Conservation (phyloP, 2,888 invertebrate species). For the Erebia palarica region DNA sequence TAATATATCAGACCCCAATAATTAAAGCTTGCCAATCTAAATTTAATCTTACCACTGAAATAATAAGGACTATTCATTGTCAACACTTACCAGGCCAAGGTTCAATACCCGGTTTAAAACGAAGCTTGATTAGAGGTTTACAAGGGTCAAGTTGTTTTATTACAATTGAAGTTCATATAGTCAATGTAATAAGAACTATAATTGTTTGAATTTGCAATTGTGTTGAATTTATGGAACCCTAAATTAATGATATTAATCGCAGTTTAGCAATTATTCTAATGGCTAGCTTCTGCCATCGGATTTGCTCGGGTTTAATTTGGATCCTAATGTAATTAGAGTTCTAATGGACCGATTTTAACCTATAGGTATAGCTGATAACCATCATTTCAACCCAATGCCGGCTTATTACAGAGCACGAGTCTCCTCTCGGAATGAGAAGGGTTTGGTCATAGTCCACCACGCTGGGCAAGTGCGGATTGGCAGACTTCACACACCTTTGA, state of each 20-base stretch:
- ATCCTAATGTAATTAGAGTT: no score
- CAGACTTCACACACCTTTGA: no score
- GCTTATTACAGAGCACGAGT: no score
- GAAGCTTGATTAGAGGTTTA: conserved; percentile 34
- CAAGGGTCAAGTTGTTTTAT: conserved; percentile 17
- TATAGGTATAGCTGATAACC: no score
- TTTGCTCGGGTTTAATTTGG: neutral
- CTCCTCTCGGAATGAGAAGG: no score
- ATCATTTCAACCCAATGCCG: no score
- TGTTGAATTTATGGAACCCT: conserved; percentile 1
- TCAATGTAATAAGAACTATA: neutral
- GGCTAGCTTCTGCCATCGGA: neutral
- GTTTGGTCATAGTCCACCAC: no score
- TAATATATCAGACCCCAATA: neutral
- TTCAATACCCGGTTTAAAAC: conserved; percentile 42
- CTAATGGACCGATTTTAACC: no score
- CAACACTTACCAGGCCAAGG: conserved; percentile 43
- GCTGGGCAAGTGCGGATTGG: no score
- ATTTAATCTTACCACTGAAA: conserved; percentile 29
- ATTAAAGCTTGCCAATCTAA: conserved; percentile 23
- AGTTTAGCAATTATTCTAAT: conserved; percentile 11
- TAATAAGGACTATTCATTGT: conserved; percentile 33
- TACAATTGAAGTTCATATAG: conserved; percentile 3
- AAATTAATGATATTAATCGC: conserved; percentile 23
- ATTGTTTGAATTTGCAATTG: conserved; percentile 1